phyloP scores from a whole-genome alignment of 2,888 invertebrate genomes.

The Celastrina argiolus region DNA sequence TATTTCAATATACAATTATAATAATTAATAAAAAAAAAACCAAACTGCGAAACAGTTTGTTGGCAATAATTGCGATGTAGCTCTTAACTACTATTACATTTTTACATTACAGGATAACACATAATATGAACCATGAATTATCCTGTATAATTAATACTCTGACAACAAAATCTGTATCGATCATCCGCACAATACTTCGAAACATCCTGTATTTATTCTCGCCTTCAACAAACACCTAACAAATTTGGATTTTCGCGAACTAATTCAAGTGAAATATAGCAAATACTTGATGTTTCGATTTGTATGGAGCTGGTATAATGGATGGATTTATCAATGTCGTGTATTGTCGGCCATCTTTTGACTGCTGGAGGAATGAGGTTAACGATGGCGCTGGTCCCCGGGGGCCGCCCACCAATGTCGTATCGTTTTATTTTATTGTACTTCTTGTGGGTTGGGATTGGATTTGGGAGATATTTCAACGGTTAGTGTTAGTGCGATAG shows the following conservation, averaged over 20 bases:
- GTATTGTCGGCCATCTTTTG: slow-evolving; percentile 9
- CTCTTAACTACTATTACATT: too few species aligned
- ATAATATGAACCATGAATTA: too few species aligned
- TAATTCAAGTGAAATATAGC: neutral
- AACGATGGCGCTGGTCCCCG: neutral
- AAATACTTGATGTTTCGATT: neutral
- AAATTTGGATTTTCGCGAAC: neutral
- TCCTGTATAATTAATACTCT: too few species aligned
- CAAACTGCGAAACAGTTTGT: too few species aligned
- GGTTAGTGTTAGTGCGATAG: neutral
- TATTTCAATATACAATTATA: too few species aligned
- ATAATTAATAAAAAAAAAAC: too few species aligned
- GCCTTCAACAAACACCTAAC: too few species aligned
- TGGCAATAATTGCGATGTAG: too few species aligned
- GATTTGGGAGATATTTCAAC: neutral
- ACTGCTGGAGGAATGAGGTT: neutral
- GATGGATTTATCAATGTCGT: neutral
- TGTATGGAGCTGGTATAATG: slow-evolving; percentile 1
- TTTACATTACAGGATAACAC: too few species aligned
- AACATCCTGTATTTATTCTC: too few species aligned
- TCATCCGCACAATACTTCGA: too few species aligned
- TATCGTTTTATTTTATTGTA: slow-evolving; percentile 6
- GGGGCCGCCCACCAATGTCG: neutral
- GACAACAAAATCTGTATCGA: too few species aligned
- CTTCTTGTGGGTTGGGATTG: neutral